phyloP scores from a whole-genome alignment of 2,113 vertebrate genomes.

The Scomber colias region DNA sequence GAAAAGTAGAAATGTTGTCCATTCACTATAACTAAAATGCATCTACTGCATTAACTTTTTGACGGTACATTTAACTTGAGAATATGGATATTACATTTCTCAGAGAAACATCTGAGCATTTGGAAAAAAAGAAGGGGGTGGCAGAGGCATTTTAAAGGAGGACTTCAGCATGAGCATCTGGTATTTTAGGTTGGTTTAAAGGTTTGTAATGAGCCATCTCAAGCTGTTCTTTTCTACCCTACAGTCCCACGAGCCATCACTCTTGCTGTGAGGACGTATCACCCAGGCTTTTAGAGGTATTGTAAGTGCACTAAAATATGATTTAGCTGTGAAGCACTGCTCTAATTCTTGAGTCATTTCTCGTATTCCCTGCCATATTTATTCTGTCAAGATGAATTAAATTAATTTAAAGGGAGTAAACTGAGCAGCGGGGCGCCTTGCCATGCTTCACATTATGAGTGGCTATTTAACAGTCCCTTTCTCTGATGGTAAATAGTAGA shows the following conservation, averaged over 20 bases:
- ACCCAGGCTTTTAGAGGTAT: conserved; percentile 69
- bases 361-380: conserved; percentile 63
- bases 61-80: conserved; percentile 36
- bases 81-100: conserved; percentile 48
- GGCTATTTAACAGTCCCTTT: conserved; percentile 80
- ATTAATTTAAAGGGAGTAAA: conserved; percentile 75
- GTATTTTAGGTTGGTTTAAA: conserved; percentile 63
- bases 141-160: conserved; percentile 41
- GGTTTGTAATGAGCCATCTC: conserved; percentile 63
- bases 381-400: conserved; percentile 71
- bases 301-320: conserved; percentile 75
- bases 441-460: conserved; percentile 80
- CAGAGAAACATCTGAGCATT: conserved; percentile 39
- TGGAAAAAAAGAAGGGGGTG: conserved; percentile 28
- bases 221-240: conserved; percentile 59
- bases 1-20: conserved; percentile 21
- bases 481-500: conserved; percentile 69
- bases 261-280: conserved; percentile 48
- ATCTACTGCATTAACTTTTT: conserved; percentile 15
- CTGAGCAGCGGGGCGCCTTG: conserved; percentile 68
- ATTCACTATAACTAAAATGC: conserved; percentile 26
- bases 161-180: conserved; percentile 59
- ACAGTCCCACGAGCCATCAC: conserved; percentile 47
- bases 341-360: conserved; percentile 62
- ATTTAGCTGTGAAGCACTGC: conserved; percentile 62